These are phyloP conservation scores for Parotocinclus haroldoi DNA, from an alignment of 2,797 vertebrate genomes.

Conservation along the genomic window DNA sequence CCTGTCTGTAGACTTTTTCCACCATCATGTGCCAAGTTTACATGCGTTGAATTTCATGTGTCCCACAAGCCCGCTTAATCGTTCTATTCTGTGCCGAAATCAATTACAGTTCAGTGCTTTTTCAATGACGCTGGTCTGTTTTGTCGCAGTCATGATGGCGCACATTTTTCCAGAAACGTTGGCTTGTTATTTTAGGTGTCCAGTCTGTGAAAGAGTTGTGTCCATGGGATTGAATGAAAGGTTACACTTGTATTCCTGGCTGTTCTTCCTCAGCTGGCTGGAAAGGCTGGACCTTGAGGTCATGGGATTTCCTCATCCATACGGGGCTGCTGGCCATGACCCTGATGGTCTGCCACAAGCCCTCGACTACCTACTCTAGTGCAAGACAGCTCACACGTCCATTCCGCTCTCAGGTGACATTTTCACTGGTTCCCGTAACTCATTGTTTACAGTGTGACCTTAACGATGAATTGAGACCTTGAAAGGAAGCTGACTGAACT, in stretches of 20 bases:
- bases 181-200: conserved; percentile 27
- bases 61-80: background rate
- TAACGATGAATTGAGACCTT: conserved; percentile 11
- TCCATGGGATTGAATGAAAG: conserved; percentile 4
- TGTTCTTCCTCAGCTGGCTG: conserved; percentile 28
- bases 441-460: conserved; percentile 10
- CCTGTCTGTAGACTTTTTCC: background rate
- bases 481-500: conserved; percentile 12
- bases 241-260: conserved; percentile 29
- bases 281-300: conserved; percentile 44
- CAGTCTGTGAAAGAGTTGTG: conserved; percentile 1
- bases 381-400: conserved; percentile 5
- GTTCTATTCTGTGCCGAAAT: conserved; percentile 11
- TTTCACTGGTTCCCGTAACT: conserved; percentile 27
- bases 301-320: conserved; percentile 48
- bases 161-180: conserved; percentile 16
- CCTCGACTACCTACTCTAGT: conserved; percentile 8
- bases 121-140: background rate
- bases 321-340: conserved; percentile 35
- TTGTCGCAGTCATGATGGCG: conserved; percentile 1
- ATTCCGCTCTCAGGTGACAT: conserved; percentile 5
- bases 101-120: background rate
- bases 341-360: conserved; percentile 29
- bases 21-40: conserved; percentile 1
- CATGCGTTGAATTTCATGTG: background rate